phyloP scores from a whole-genome alignment of 2,113 vertebrate genomes.

The Oryzias javanicus region DNA sequence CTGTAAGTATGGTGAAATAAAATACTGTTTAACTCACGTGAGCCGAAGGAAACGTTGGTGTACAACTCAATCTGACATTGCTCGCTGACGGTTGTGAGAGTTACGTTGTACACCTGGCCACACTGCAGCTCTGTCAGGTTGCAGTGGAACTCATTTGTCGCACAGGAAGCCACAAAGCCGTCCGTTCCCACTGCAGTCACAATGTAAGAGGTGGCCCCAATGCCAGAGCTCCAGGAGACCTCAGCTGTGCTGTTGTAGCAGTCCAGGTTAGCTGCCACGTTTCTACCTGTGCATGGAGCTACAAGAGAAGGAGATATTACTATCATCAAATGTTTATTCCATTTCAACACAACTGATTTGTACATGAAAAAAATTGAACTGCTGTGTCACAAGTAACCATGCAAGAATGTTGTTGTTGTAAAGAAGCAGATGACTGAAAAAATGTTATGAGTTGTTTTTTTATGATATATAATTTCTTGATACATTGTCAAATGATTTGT shows the following conservation, averaged over 20 bases:
- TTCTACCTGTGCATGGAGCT: slow-evolving; percentile 71
- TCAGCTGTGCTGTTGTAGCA: slow-evolving; percentile 60
- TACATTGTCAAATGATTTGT: no score
- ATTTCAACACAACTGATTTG: no score
- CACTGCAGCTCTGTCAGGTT: slow-evolving; percentile 64
- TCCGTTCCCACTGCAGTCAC: slow-evolving; percentile 45
- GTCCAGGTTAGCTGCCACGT: slow-evolving; percentile 37
- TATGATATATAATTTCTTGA: no score
- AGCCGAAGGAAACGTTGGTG: slow-evolving; percentile 49
- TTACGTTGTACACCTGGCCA: slow-evolving; percentile 70
- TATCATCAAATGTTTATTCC: no score
- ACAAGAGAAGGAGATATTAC: slow-evolving; percentile 1
- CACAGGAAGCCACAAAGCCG: slow-evolving; percentile 52
- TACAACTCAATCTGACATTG: slow-evolving; percentile 44
- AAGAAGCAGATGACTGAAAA: no score
- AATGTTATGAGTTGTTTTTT: no score
- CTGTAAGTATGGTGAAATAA: no score
- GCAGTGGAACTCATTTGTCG: slow-evolving; percentile 48
- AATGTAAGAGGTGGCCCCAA: slow-evolving; percentile 59
- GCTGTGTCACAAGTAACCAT: no score
- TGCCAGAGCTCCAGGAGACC: slow-evolving; percentile 65
- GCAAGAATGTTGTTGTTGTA: no score
- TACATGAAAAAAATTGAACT: no score
- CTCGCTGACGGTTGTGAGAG: slow-evolving; percentile 48
- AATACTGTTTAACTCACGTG: slow-evolving; percentile 66